phyloP scores from a whole-genome alignment of 92 coral and sea anemone species.

The Chrysogorgia sp. region DNA sequence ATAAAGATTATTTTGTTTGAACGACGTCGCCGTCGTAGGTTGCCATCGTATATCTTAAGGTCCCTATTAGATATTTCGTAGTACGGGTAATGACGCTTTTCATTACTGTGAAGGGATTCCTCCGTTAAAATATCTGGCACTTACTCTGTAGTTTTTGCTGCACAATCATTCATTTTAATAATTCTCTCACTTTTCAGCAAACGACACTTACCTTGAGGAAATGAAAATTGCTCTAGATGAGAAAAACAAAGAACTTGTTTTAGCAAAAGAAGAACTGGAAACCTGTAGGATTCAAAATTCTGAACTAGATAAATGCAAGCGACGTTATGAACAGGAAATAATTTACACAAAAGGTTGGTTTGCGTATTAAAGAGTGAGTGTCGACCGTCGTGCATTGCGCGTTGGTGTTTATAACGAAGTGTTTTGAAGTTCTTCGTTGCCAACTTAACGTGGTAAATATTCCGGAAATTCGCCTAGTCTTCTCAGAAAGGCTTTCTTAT shows the following conservation, averaged over 20 bases:
- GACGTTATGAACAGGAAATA: not conserved
- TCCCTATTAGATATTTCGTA: too few relatives aligned
- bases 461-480: too few relatives aligned
- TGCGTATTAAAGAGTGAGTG: too few relatives aligned
- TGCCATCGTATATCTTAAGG: too few relatives aligned
- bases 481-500: too few relatives aligned
- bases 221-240: conserved; percentile 62
- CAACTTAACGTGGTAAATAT: too few relatives aligned
- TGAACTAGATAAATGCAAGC: not conserved
- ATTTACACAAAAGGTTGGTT: not conserved
- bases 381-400: too few relatives aligned
- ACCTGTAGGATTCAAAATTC: not conserved
- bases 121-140: not conserved
- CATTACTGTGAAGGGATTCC: not conserved
- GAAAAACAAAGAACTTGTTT: conserved; percentile 66
- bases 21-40: too few relatives aligned
- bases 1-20: too few relatives aligned
- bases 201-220: conserved; percentile 64
- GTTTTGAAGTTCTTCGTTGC: too few relatives aligned
- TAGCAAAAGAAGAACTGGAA: conserved; percentile 68
- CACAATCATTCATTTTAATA: not conserved
- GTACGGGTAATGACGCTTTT: too few relatives aligned
- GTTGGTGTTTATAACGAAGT: too few relatives aligned
- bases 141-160: not conserved
- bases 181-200: conserved; percentile 51